Evolutionary conservation across 2,888 invertebrate species (phyloP), one percentile per base, ranked within the genome.

Genomic region (Rambutsinella grinnellia): DNA sequence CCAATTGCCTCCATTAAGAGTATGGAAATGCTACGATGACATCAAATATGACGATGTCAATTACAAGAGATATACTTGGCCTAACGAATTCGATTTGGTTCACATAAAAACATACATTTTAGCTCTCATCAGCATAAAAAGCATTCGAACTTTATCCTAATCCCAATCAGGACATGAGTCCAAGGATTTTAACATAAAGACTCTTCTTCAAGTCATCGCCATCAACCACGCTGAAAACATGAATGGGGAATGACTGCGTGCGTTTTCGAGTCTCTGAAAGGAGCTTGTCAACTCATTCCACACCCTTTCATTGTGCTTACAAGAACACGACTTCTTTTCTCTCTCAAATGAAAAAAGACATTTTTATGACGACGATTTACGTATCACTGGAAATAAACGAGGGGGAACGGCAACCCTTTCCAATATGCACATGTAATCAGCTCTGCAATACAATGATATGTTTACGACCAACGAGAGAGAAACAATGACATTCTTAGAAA

Each of bases 311-410:
- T 24, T 57, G 57, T 57, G n/a, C 17, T 21, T 8, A 49, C 51
- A 49, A 47, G 28, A 28, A 24, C 62, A 62, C 53, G 36, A 51
- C 49, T 36, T 36, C 36, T 13, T 36, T 36, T 36, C 36, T 36
- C 54, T 54, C 6, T 8, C 54, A 15, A 8, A 8, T 54, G 13
- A 56, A 27, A 24, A 67, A 47, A 56, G 66, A 74, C 26, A 36
- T 66, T 66, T 65, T 72, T 74, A 66, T 74, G 74, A 54, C 47
- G 53, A 61, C 60, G 51, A 53, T 60, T 74, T 58, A 66, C 74
- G 66, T 54, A 53, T 47, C 24, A 61, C 10, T 21, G 49, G 51
- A 74, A 66, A 71, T 51, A 65, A 66, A 51, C 58, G 44, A 49
- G 36, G 65, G 58, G 58, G 58, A 62, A 62, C 62, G 60, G 44